Base-by-base conservation (phyloP, 1,140 invertebrate species). In the Pinna nobilis region DNA sequence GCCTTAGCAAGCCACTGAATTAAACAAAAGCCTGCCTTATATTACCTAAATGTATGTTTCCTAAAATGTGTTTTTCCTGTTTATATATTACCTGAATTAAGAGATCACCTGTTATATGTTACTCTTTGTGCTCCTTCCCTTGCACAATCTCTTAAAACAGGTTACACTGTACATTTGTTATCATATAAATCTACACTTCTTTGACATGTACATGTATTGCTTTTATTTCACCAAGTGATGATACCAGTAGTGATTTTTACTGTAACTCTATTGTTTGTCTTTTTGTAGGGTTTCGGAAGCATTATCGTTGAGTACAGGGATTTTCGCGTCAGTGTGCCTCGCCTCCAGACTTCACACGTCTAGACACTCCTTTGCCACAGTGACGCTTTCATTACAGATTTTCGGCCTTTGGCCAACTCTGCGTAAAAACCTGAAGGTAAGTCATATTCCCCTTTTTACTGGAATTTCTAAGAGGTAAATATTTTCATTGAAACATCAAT, bases 321-420 rank as follows among this genome's bases (percentile, higher is more conserved):
- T 98, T 59, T 98, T 98, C 90, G 95, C 94, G 0, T 95, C 96
- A 1, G 93, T 99, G 25, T 99, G 97, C 91, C 89, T 99, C 57
- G 95, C 97, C 0, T 99, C 98, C 0, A 91, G 98, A 82, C 87
- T 99, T 5, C 91, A 94, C 0, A 94, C 94, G 0, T 79, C 95
- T 0, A 93, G 93, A 79, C 94, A 98, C 83, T 95, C 95, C 0
- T 98, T 98, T 90, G 93, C 96, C 9, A 90, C 97, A 28, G 91
- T 98, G 7, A 94, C 95, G 0, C 92, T 96, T 70, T 93, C 97
- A 0, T 94, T 96, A 1, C 92, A 95, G 80, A 91, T 94, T 76
- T 99, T 99, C 90, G 95, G 96, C 0, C 88, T 98, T 13, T 94
- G 95, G 84, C 97, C 97, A 7, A 92, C 94, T 68, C 89, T 98